Evolutionary conservation across 2,888 invertebrate species (phyloP).

Genomic region (Nomada fucata): DNA sequence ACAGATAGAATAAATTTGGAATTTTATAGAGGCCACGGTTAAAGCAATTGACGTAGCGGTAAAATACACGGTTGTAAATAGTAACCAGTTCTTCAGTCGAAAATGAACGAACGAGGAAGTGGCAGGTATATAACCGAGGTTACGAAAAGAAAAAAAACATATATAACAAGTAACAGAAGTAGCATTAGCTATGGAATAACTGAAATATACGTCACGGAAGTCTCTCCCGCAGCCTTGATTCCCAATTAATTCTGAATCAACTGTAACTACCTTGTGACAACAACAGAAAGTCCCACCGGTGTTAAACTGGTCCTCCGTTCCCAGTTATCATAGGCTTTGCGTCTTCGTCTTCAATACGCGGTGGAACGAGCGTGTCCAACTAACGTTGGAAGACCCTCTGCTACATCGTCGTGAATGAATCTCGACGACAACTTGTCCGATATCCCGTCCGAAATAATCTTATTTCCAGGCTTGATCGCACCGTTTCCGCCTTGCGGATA

Average conservation of each 20-base stretch:
- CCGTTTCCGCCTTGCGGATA: constrained; percentile 68
- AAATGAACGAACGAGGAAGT: too few species aligned
- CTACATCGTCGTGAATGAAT: constrained; percentile 30
- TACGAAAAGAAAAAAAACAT: too few species aligned
- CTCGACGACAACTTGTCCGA: constrained; percentile 40
- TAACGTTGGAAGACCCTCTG: constrained; percentile 15
- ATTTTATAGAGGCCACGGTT: neutral
- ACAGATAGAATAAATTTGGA: too few species aligned
- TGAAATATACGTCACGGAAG: too few species aligned
- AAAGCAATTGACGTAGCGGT: too few species aligned
- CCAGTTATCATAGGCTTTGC: neutral
- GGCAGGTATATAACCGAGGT: too few species aligned
- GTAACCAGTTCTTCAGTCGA: too few species aligned
- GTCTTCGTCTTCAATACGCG: constrained; percentile 59
- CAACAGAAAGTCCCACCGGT: neutral
- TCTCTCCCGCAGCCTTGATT: neutral
- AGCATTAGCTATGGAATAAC: neutral
- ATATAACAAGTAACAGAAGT: neutral
- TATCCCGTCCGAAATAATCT: constrained; percentile 13
- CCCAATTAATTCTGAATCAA: neutral
- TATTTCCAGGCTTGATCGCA: constrained; percentile 28
- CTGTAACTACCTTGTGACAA: constrained; percentile 23
- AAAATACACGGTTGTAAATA: too few species aligned
- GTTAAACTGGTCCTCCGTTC: neutral
- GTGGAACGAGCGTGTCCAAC: constrained; percentile 64